Base-by-base conservation (phyloP, 2,113 vertebrate species). In the Pelobates fuscus region DNA sequence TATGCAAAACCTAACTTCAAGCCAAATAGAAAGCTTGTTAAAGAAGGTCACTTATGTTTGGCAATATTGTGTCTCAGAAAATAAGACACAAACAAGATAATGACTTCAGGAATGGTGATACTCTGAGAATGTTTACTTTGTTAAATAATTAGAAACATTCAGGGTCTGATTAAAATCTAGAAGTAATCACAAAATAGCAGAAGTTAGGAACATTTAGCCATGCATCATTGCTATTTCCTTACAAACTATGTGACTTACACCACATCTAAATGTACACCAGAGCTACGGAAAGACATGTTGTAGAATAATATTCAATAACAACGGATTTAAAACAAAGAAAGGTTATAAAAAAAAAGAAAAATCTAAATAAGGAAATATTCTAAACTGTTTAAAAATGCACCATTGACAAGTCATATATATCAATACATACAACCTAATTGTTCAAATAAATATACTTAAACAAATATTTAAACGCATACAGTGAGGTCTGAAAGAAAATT, bases 11-110 rank as follows among this genome's bases (percentile, higher is more conserved):
- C 44, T 14, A 49, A 49, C 44, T 49, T 3, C 10, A 49, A 49
- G 10, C 44, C 44, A 49, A 49, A 49, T 49, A 18, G 17, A 49
- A 49, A 49, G 15, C 44, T 4, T 49, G 44, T 49, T 55, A 4
- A 20, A 55, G 52, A 55, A 55, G 52, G 21, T 21, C 52, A 20
- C 52, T 55, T 23, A 23, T 55, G 20, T 20, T 55, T 55, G 46
- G n/a, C 21, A 55, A 23, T 55, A 55, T 23, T 23, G 52, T 55
- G 52, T 23, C 21, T 55, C 52, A 21, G 52, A 20, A 23, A 55
- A 55, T 23, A 55, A 55, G 52, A 55, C 52, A 55, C n/a, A 21
- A 55, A 23, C 52, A 49, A 49, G 44, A 49, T 49, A 49, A 55
- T 23, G n/a, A 55, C 52, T 55, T 55, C 52, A 55, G 52, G 52